Conservation (phyloP, 2,888 invertebrate genomes). For the Polymixis flavicincta region DNA sequence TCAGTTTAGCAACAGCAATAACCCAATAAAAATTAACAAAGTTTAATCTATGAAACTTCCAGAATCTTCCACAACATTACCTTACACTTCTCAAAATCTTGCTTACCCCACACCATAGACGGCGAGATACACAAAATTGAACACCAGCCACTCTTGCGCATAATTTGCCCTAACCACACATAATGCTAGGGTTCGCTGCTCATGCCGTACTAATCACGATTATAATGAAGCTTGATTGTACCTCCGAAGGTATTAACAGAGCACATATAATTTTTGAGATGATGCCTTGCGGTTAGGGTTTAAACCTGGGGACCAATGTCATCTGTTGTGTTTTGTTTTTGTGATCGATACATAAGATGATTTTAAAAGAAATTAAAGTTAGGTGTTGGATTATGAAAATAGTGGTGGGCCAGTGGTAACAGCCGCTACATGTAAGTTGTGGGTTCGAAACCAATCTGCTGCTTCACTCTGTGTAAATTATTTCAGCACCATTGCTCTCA, state of each 20-base stretch:
- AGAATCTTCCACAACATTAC: not conserved
- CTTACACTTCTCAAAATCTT: constrained; percentile 2
- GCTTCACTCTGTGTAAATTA: too few relatives aligned
- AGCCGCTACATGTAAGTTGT: too few relatives aligned
- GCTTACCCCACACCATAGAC: constrained; percentile 21
- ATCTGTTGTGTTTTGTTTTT: constrained; percentile 22
- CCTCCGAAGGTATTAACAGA: constrained; percentile 63
- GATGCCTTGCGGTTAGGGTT: constrained; percentile 46
- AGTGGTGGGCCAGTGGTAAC: too few relatives aligned
- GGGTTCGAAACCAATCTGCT: too few relatives aligned
- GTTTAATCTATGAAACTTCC: not conserved
- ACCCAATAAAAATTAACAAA: too few relatives aligned
- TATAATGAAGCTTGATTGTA: constrained; percentile 69
- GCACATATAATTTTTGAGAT: constrained; percentile 66
- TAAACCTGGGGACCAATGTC: constrained; percentile 15
- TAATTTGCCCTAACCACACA: constrained; percentile 68
- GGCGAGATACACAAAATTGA: constrained; percentile 46
- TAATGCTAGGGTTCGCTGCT: constrained; percentile 63
- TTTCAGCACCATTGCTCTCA: too few relatives aligned
- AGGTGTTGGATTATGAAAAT: not conserved
- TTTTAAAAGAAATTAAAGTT: not conserved
- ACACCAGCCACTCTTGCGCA: constrained; percentile 46
- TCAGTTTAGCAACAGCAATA: too few relatives aligned
- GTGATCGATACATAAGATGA: not conserved
- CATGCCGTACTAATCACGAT: constrained; percentile 67